These are phyloP conservation scores for Craseonycteris thonglongyai DNA, from an alignment of 2,113 vertebrate species.

Conservation along the genomic window DNA sequence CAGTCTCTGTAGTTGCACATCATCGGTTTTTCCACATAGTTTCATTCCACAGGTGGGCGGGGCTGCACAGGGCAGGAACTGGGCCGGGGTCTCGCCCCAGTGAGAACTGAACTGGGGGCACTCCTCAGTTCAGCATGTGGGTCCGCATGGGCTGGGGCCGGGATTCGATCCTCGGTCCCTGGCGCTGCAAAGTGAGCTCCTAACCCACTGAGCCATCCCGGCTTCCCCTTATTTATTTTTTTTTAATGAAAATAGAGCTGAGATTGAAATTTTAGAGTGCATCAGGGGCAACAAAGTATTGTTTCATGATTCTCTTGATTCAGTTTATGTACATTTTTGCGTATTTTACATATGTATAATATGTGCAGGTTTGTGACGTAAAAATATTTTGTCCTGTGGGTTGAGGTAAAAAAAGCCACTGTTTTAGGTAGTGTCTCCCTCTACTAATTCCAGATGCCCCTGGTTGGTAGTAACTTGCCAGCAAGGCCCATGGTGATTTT, in stretches of 20 bases:
- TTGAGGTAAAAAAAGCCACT: background rate
- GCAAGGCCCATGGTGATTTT: background rate
- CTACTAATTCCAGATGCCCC: background rate
- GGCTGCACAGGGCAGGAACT: too few relatives aligned
- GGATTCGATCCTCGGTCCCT: too few relatives aligned
- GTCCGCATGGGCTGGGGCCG: too few relatives aligned
- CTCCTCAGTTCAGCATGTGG: too few relatives aligned
- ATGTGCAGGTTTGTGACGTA: background rate
- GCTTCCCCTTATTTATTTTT: too few relatives aligned
- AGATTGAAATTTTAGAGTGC: background rate
- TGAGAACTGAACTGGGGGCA: too few relatives aligned
- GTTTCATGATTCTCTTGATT: background rate
- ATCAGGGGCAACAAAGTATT: background rate
- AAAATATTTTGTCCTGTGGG: background rate
- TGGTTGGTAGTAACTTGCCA: background rate
- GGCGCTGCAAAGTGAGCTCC: too few relatives aligned
- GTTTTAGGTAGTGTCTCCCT: background rate
- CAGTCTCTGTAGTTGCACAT: too few relatives aligned
- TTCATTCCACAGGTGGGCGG: too few relatives aligned
- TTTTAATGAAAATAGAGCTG: background rate
- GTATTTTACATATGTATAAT: background rate
- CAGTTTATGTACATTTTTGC: background rate
- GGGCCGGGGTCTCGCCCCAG: too few relatives aligned
- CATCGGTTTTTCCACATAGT: too few relatives aligned
- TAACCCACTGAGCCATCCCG: too few relatives aligned